Evolutionary conservation across 2,888 invertebrate species (phyloP).

Genomic region (Hololepta plana): DNA sequence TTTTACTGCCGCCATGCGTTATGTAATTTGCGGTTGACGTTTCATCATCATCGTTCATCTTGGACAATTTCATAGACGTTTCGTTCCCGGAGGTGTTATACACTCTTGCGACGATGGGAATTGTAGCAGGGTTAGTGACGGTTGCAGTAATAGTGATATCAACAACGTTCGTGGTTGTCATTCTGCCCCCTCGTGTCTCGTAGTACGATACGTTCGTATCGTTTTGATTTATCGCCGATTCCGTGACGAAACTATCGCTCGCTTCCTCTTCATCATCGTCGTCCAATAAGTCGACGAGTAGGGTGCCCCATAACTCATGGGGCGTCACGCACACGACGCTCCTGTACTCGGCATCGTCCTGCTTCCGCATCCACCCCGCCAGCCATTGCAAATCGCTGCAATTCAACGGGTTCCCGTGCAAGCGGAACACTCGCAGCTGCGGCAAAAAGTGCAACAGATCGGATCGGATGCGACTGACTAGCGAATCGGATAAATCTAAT

Average conservation of each 20-base stretch:
- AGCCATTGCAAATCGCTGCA: conserved; percentile 49
- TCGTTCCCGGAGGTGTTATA: conserved; percentile 4
- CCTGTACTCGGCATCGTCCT: conserved; percentile 24
- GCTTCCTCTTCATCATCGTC: conserved; percentile 9
- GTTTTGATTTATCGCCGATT: not conserved
- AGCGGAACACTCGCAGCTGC: conserved; percentile 43
- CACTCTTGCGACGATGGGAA: too few species aligned
- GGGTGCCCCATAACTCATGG: conserved; percentile 21
- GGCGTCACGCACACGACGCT: conserved; percentile 27
- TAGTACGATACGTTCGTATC: not conserved
- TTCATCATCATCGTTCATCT: conserved; percentile 8
- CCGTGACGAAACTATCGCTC: not conserved
- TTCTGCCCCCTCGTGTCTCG: conserved; percentile 2
- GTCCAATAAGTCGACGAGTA: conserved; percentile 22
- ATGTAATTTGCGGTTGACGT: conserved; percentile 6
- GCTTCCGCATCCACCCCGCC: conserved; percentile 45
- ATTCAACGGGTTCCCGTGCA: conserved; percentile 54
- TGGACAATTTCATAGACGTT: conserved; percentile 7
- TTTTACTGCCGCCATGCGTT: not conserved
- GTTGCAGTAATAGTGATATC: conserved; percentile 6
- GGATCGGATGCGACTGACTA: conserved; percentile 43
- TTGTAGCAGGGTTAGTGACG: conserved; percentile 6
- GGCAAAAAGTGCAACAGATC: conserved; percentile 52
- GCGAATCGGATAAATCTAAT: conserved; percentile 46
- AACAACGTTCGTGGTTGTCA: conserved; percentile 3